phyloP scores from a whole-genome alignment of 2,113 vertebrate genomes.

The Cryptomyrus ogoouensis region DNA sequence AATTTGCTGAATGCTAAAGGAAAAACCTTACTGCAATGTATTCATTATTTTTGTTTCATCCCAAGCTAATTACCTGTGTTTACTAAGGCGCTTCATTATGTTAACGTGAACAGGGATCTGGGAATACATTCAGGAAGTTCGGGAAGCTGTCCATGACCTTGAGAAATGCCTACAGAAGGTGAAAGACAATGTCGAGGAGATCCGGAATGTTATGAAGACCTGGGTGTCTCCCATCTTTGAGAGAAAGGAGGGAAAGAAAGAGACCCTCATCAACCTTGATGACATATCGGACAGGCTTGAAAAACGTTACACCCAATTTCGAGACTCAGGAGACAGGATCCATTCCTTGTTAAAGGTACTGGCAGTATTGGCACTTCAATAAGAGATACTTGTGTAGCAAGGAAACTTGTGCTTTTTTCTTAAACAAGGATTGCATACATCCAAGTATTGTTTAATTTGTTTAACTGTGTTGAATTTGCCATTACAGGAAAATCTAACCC shows the following conservation, averaged over 20 bases:
- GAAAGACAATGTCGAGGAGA: slow-evolving; percentile 76
- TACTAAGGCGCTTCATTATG: background rate
- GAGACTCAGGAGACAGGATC: slow-evolving; percentile 70
- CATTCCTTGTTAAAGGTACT: slow-evolving; percentile 75
- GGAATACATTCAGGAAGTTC: slow-evolving; percentile 66
- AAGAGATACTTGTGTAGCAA: background rate
- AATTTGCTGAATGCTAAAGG: background rate
- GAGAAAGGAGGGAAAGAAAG: slow-evolving; percentile 75
- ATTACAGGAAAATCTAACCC: slow-evolving; percentile 70
- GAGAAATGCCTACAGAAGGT: slow-evolving; percentile 71
- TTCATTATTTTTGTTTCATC: background rate
- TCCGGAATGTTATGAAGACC: slow-evolving; percentile 64
- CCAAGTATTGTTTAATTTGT: background rate
- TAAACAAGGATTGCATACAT: background rate
- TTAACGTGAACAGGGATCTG: slow-evolving; percentile 61
- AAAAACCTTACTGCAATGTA: background rate
- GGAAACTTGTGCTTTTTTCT: background rate
- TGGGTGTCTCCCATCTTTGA: slow-evolving; percentile 76
- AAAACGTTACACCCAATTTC: slow-evolving; percentile 61
- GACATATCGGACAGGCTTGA: slow-evolving; percentile 66
- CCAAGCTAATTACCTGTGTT: slow-evolving; percentile 10
- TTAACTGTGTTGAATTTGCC: background rate
- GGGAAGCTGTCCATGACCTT: slow-evolving; percentile 64
- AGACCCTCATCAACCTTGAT: slow-evolving; percentile 71
- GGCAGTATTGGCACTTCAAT: background rate